Evolutionary conservation across 1,140 invertebrate genomes (phyloP).

Genomic region (Drosophila bocqueti): DNA sequence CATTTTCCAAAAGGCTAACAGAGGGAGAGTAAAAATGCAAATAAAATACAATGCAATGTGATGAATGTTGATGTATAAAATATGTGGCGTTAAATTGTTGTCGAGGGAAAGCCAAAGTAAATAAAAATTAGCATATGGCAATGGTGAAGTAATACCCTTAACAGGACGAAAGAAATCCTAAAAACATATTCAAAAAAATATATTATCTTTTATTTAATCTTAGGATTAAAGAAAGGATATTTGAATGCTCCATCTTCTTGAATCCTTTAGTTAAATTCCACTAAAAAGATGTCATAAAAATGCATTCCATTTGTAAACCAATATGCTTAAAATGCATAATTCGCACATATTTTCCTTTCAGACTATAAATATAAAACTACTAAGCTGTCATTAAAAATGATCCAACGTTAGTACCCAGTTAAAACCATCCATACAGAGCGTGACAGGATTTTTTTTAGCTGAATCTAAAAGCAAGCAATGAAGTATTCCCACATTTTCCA

Average conservation of each 20-base stretch:
- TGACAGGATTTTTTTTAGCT: background rate
- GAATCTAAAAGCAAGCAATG: conserved; percentile 18
- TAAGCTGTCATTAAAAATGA: background rate
- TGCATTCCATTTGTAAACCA: background rate
- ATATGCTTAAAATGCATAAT: background rate
- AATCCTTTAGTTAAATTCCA: background rate
- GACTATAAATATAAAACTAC: background rate
- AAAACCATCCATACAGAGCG: background rate
- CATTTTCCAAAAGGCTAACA: background rate
- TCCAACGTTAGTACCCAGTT: background rate
- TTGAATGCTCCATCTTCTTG: background rate
- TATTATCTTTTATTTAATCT: background rate
- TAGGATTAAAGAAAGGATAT: too few relatives aligned
- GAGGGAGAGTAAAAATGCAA: conserved; percentile 46
- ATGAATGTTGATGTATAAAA: conserved; percentile 72
- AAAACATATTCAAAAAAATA: background rate
- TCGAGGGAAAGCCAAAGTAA: conserved; percentile 36
- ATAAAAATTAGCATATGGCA: conserved; percentile 11
- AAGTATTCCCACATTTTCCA: conserved; percentile 25
- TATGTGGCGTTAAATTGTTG: conserved; percentile 78
- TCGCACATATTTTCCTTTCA: too few relatives aligned
- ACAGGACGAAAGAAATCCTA: background rate
- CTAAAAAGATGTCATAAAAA: background rate
- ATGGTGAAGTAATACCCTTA: background rate
- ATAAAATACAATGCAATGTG: conserved; percentile 70